A percentile compares a stretch with the other conserved stretches of the same genome.
These are phyloP conservation scores for Silurus asotus DNA, from an alignment of 2,113 vertebrate species.

Conservation along the genomic window DNA sequence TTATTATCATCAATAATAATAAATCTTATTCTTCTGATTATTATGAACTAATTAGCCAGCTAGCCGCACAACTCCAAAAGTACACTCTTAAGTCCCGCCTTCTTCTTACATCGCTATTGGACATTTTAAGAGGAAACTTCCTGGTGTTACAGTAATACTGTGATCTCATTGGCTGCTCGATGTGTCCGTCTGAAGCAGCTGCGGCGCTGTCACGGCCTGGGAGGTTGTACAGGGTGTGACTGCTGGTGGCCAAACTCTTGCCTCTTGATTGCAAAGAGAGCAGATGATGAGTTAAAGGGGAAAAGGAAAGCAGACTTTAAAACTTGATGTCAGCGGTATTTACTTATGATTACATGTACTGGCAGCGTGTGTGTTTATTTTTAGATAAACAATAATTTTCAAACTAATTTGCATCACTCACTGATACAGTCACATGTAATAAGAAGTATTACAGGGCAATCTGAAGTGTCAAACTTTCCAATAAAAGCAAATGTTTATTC, in stretches of 20 bases:
- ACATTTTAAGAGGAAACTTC: constrained; percentile 48
- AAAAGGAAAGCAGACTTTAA: constrained; percentile 19
- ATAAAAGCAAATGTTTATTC: neutral
- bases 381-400: neutral
- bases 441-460: too few relatives aligned
- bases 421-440: neutral
- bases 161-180: constrained; percentile 48
- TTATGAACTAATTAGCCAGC: constrained; percentile 40
- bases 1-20: neutral
- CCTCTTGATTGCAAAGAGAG: constrained; percentile 44
- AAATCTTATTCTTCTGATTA: constrained; percentile 17
- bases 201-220: neutral
- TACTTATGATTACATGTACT: neutral
- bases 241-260: constrained; percentile 33
- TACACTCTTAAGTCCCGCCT: constrained; percentile 16
- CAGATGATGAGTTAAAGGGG: constrained; percentile 51
- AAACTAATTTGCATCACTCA: neutral
- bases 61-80: constrained; percentile 43
- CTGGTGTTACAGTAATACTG: neutral
- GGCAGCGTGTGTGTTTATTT: neutral
- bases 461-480: neutral
- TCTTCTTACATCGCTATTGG: constrained; percentile 57
- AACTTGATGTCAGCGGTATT: neutral
- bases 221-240: constrained; percentile 46
- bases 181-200: constrained; percentile 42